Evolutionary conservation across 2,888 invertebrate species (phyloP).

Genomic region (Apamea monoglypha): DNA sequence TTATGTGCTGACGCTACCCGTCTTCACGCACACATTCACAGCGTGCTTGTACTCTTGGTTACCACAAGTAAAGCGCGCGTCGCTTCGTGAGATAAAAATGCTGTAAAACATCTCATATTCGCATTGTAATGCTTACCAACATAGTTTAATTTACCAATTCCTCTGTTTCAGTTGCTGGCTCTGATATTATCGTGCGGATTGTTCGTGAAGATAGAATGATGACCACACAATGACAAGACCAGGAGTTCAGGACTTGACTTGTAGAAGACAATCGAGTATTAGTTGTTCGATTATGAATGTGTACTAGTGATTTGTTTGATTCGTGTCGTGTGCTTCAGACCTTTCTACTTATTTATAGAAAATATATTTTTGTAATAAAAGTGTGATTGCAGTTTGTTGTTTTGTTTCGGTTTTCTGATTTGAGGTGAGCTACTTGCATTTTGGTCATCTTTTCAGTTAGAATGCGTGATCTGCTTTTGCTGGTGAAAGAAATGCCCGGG

Average conservation of each 20-base stretch:
- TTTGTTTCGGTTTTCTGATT: constrained; percentile 15
- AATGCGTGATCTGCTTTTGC: background rate
- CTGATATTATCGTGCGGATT: constrained; percentile 96
- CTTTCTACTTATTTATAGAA: constrained; percentile 66
- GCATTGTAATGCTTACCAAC: background rate
- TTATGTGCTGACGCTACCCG: too few relatives aligned
- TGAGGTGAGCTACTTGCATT: background rate
- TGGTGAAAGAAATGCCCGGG: background rate
- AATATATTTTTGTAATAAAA: constrained; percentile 59
- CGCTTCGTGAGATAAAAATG: too few relatives aligned
- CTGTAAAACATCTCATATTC: background rate
- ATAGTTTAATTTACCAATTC: constrained; percentile 43
- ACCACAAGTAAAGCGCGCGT: too few relatives aligned
- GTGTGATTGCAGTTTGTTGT: constrained; percentile 44
- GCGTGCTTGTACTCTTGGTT: too few relatives aligned
- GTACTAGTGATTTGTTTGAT: constrained; percentile 61
- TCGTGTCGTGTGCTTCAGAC: constrained; percentile 64
- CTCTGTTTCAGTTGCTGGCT: constrained; percentile 92
- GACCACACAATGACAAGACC: constrained; percentile 38
- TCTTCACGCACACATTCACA: too few relatives aligned
- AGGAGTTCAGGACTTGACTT: constrained; percentile 34
- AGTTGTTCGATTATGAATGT: constrained; percentile 61
- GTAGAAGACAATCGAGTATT: constrained; percentile 43
- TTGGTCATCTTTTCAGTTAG: background rate
- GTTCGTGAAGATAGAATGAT: constrained; percentile 95